These are phyloP conservation scores for Tychaedon coryphoeus DNA, from an alignment of 2,113 vertebrate genomes.

Conservation along the genomic window DNA sequence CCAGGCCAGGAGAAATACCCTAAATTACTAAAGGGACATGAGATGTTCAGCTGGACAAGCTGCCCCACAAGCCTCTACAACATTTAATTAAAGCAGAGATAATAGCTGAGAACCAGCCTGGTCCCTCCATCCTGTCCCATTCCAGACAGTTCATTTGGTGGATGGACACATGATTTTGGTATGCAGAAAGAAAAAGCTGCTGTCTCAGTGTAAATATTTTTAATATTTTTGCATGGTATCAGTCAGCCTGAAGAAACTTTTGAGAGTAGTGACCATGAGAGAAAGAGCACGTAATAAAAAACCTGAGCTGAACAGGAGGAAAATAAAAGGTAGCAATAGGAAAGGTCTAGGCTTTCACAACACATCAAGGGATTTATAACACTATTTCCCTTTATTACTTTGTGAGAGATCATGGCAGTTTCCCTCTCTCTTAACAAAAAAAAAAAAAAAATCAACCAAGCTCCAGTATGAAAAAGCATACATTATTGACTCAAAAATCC, in stretches of 20 bases:
- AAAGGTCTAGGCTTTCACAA: not conserved
- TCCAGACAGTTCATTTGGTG: not conserved
- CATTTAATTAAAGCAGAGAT: not conserved
- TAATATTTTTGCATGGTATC: not conserved
- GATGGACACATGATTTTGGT: accelerated
- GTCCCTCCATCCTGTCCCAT: not conserved
- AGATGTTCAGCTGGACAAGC: not conserved
- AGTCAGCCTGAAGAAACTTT: not conserved
- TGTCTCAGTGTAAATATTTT: not conserved
- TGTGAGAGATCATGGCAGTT: not conserved
- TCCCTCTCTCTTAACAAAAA: not conserved
- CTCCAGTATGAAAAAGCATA: not conserved
- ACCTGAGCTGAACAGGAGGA: not conserved
- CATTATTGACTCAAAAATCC: not conserved
- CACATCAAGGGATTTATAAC: not conserved
- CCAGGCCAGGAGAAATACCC: not conserved
- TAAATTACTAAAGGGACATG: not conserved
- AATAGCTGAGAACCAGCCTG: not conserved
- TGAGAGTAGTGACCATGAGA: not conserved
- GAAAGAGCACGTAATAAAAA: not conserved
- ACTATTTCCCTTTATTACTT: not conserved
- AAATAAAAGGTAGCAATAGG: not conserved
- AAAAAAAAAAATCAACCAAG: not conserved
- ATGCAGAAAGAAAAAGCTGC: not conserved
- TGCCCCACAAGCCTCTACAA: not conserved